Base-by-base conservation (phyloP, 2,113 vertebrate genomes). In the Gymnocephalus cernua region DNA sequence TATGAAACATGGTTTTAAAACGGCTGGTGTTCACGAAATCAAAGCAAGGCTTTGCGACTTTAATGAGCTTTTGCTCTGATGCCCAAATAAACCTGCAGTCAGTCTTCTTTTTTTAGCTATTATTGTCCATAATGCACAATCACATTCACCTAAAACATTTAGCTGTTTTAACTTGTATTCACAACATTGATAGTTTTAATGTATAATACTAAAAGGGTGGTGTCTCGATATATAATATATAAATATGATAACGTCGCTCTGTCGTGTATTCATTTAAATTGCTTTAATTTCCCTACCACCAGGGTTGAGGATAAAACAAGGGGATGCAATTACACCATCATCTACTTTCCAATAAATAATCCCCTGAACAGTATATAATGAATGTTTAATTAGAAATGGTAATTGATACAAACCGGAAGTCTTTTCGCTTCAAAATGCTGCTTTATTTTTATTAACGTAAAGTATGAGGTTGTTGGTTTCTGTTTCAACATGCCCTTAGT, bases 301-400 rank as follows among this genome's bases (percentile, higher is more conserved):
- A 14, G 18, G 27, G 56, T 73, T 27, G 13, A 61, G 3, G n/a
- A 82, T 83, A 77, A 87, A 56, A 59, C 73, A 76, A 74, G 57
- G 38, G 12, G n/a, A 72, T 19, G 50, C 58, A 88, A 74, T 87
- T 78, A 75, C 63, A 21, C 29, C 29, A 18, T 51, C 15, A 10
- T 47, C 47, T 58, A 71, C 80, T 65, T 74, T 77, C 35, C 77
- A 83, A 74, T 70, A 53, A 74, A 73, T 44, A 79, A 79, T 29
- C 32, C 47, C 66, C 45, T 48, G 57, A 53, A 80, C 57, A 64
- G 50, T 13, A 27, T 73, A 81, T 79, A 73, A 64, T 53, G 14
- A 77, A 61, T 74, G 38, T 85, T 82, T 87, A 80, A 88, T 79
- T 85, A 41, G 67, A 87, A 83, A 74, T 58, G 54, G 58, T 72